phyloP scores from a whole-genome alignment of 2,888 invertebrate species.

The Oasisia sp. region DNA sequence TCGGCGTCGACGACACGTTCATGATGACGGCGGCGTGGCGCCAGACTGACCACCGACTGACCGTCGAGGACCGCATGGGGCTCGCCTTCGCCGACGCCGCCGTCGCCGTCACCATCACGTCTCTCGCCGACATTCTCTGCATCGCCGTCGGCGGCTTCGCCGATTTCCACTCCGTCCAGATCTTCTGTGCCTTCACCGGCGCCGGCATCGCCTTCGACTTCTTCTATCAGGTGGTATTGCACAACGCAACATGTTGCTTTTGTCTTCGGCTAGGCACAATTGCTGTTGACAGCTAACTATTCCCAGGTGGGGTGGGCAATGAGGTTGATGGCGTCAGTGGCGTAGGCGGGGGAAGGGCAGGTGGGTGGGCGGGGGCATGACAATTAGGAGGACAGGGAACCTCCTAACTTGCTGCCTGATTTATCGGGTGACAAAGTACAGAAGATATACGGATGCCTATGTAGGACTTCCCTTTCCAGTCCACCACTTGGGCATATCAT shows the following conservation, averaged over 20 bases:
- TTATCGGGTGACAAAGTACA: too few species aligned
- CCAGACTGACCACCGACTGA: not conserved
- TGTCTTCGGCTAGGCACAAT: not conserved
- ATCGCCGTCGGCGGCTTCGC: not conserved
- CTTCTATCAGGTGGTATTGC: constrained; percentile 35
- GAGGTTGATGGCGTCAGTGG: too few species aligned
- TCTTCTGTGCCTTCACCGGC: not conserved
- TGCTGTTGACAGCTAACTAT: too few species aligned
- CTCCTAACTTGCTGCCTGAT: too few species aligned
- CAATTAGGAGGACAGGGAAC: too few species aligned
- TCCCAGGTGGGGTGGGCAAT: too few species aligned
- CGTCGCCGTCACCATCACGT: not conserved
- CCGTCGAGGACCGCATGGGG: not conserved
- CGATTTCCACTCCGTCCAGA: not conserved
- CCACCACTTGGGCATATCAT: too few species aligned
- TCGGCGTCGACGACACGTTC: not conserved
- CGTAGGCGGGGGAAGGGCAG: too few species aligned
- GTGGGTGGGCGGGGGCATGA: too few species aligned
- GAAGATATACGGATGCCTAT: too few species aligned
- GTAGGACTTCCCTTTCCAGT: too few species aligned
- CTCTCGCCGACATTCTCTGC: not conserved
- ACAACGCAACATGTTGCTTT: not conserved
- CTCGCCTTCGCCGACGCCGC: not conserved
- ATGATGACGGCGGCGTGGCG: not conserved
- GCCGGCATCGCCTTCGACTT: constrained; percentile 20